Evolutionary conservation across 2,113 vertebrate genomes (phyloP), one percentile per base, ranked within the genome.

Genomic region (Vidua chalybeata): DNA sequence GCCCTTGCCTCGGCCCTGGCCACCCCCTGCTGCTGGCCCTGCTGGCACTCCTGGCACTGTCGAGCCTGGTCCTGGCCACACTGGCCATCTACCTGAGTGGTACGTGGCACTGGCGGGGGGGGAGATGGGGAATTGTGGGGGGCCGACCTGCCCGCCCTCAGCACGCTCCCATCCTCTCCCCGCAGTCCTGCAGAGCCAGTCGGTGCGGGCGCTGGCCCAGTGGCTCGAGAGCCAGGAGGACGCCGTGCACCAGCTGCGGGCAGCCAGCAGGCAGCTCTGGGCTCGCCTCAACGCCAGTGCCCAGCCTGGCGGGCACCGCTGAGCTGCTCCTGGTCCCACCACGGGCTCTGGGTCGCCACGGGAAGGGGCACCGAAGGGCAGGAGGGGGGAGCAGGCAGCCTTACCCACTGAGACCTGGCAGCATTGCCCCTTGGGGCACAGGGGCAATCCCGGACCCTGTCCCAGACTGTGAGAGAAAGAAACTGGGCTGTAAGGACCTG

Each of bases 141-240:
- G 23, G 31, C 39, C 15, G 43, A 8, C 13, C 14, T 3, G 1
- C 24, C 54, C 5, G 1, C 26, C 15, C 16, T 31, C 64, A 89
- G 43, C 19, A 0, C 22, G 13, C 30, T n/a, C 33, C 68, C 9
- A 0, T 86, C 43, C 63, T 95, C 54, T 94, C 58, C 72, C 91
- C 18, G 1, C 96, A 99, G 98, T 98, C 90, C 98, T 99, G 90
- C 99, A 99, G 97, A 98, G 97, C 19, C 97, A 98, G 41, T 98
- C 98, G 1, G 97, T 99, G 63, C 96, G 63, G 28, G 91, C 73
- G 3, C 95, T 99, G 87, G 98, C 97, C 7, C 97, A 98, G 71
- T 97, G 96, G 10, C 74, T 98, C 69, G 64, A 74, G 55, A 96
- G 93, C 6, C 98, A 98, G 85, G 98, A 98, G 77, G 97, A 98